Evolutionary conservation across 1,140 invertebrate genomes (phyloP).

Genomic region (Aporrectodea caliginosa): DNA sequence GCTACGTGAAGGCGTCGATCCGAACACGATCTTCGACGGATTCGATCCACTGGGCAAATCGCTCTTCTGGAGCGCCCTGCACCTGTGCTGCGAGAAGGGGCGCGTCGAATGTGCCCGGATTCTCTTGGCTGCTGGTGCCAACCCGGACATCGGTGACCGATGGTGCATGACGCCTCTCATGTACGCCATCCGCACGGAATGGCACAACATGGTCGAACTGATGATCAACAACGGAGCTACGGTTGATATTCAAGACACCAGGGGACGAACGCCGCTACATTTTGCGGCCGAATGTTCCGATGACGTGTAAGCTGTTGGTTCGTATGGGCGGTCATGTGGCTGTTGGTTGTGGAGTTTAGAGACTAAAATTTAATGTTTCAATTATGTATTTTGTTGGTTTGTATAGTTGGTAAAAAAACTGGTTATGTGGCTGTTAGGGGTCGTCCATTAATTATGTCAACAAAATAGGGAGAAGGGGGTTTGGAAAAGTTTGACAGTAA

Average conservation of each 20-base stretch:
- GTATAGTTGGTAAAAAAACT: too few relatives aligned
- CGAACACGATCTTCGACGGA: constrained; percentile 18
- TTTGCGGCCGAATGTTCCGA: constrained; percentile 21
- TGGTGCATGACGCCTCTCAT: constrained; percentile 26
- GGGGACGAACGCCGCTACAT: constrained; percentile 22
- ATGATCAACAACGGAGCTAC: constrained; percentile 11
- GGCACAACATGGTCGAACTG: constrained; percentile 27
- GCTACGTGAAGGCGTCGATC: constrained; percentile 12
- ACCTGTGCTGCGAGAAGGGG: constrained; percentile 22
- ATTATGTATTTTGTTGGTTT: too few relatives aligned
- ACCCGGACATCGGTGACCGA: constrained; percentile 18
- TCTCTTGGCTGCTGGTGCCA: constrained; percentile 8
- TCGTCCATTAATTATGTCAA: too few relatives aligned
- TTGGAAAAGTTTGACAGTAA: too few relatives aligned
- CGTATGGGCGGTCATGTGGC: too few relatives aligned
- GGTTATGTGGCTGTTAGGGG: too few relatives aligned
- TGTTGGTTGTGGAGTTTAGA: too few relatives aligned
- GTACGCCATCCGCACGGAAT: constrained; percentile 22
- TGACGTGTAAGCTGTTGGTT: constrained; percentile 25
- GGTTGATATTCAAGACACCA: constrained; percentile 20
- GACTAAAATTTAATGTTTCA: too few relatives aligned
- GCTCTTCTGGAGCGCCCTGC: constrained; percentile 19
- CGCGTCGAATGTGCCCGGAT: constrained; percentile 11
- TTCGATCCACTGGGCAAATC: constrained; percentile 22
- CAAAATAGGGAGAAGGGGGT: too few relatives aligned